Evolutionary conservation across 1,140 invertebrate species (phyloP).

Genomic region (roundworm (Caenorhabditis elegans)): DNA sequence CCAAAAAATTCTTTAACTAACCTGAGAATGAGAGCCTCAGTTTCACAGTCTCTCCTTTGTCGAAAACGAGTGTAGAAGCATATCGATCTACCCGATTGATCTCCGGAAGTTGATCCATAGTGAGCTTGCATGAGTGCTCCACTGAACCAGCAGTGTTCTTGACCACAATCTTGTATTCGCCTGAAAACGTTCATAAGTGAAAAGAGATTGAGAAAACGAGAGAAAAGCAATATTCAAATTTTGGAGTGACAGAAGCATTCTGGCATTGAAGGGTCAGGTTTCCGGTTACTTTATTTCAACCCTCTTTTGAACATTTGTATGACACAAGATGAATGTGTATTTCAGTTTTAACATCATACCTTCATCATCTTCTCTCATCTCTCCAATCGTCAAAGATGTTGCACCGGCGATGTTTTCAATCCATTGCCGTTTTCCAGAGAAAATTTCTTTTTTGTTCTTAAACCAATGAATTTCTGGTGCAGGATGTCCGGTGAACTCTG

Average conservation of each 20-base stretch:
- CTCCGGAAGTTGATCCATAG: constrained; percentile 40
- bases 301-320: too few species aligned
- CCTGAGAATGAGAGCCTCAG: constrained; percentile 43
- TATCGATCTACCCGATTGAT: constrained; percentile 40
- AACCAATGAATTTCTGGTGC: constrained; percentile 44
- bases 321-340: too few species aligned
- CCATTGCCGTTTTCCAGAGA: constrained; percentile 42
- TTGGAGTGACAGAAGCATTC: not conserved
- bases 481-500: constrained; percentile 41
- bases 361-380: constrained; percentile 48
- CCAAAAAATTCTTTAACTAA: not conserved
- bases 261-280: not conserved
- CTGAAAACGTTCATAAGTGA: not conserved
- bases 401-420: constrained; percentile 27
- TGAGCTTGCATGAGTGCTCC: constrained; percentile 31
- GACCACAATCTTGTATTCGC: constrained; percentile 26
- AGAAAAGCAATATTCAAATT: not conserved
- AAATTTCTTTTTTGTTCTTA: constrained; percentile 44
- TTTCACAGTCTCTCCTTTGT: constrained; percentile 45
- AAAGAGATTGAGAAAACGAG: not conserved
- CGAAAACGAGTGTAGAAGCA: constrained; percentile 38
- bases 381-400: constrained; percentile 34
- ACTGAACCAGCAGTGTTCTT: constrained; percentile 29
- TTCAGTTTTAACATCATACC: too few species aligned
- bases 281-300: not conserved